Percentiles rank a stretch among this genome's conserved stretches.
Conservation (phyloP, 2,888 invertebrate species). For the Ischnus inquisitorius region DNA sequence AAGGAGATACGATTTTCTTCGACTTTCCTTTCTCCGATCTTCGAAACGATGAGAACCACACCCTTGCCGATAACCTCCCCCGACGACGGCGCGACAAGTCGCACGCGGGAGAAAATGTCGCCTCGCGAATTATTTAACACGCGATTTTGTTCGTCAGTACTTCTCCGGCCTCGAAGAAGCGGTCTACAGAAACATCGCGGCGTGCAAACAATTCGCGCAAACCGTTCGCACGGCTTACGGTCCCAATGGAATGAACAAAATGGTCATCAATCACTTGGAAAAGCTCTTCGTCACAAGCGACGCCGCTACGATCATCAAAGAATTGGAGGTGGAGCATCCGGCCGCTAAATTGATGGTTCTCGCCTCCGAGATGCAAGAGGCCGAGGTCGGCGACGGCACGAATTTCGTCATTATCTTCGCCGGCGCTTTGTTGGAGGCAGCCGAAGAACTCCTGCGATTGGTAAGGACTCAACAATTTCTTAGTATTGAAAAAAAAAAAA, state of each 20-base stretch:
- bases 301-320: conserved; percentile 98
- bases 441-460: conserved; percentile 96
- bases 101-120: background rate
- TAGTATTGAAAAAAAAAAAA: too few species aligned
- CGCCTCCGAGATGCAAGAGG: conserved; percentile 99
- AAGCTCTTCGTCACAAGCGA: conserved; percentile 99
- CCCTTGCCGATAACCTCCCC: conserved; percentile 5
- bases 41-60: conserved; percentile 3
- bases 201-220: conserved; percentile 97
- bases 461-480: conserved; percentile 80
- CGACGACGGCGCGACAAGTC: background rate
- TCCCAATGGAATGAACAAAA: conserved; percentile 99
- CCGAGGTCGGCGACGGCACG: conserved; percentile 99
- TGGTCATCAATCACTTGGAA: conserved; percentile 99
- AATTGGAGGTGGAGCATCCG: conserved; percentile 98
- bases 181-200: conserved; percentile 97
- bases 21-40: background rate
- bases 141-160: conserved; percentile 73
- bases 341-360: conserved; percentile 98
- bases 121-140: too few species aligned
- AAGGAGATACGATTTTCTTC: conserved; percentile 19
- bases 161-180: conserved; percentile 97
- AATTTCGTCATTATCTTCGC: conserved; percentile 98
- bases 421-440: conserved; percentile 96
- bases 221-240: conserved; percentile 98